Base-by-base conservation (phyloP, 1,140 invertebrate genomes). In the Caenorhabditis inopinata region DNA sequence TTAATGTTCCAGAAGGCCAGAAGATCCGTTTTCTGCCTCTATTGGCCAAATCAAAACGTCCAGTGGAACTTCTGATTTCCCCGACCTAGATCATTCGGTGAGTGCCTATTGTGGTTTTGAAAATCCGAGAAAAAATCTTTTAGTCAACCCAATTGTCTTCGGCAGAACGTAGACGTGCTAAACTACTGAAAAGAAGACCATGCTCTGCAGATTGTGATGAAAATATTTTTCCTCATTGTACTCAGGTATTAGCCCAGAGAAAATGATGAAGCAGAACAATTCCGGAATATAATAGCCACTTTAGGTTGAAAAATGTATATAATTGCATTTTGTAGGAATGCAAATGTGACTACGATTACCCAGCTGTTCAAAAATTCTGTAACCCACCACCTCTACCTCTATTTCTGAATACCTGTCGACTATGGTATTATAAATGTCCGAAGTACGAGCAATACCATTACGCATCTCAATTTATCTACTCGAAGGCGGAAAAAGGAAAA, bases 401-500 rank as follows among this genome's bases (percentile, higher is more conserved):
- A n/a, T 83, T 85, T 23, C 38, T 85, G 25, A 85, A 85, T 42
- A 85, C 84, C 6, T 85, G 84, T 32, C 25, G 78, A 16, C 46
- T 79, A 14, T 79, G 78, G 78, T 79, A 79, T 45, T 68, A 79
- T 14, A 68, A 68, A 18, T 79, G 78, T 49, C 78, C 78, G 51
- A 79, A 79, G 29, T 85, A 85, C 51, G 82, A 85, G 32, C 42
- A 51, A 23, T 83, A 84, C 32, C 84, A 85, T 45, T 83, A 85
- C 62, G 83, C 84, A 25, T 85, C 84, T 25, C 84, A 85, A 38
- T 85, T 83, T 47, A 76, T 85, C 46, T 85, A 85, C 46, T 85
- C 84, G 3, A 85, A 85, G 42, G 84, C 84, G 18, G 84, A 85
- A 18, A 85, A 85, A 51, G 84, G 84, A 77, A 85, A 85, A 80